Evolutionary conservation across 2,797 vertebrate genomes (phyloP), one percentile per base, ranked within the genome.

Genomic region (Eutrigla gurnardus): DNA sequence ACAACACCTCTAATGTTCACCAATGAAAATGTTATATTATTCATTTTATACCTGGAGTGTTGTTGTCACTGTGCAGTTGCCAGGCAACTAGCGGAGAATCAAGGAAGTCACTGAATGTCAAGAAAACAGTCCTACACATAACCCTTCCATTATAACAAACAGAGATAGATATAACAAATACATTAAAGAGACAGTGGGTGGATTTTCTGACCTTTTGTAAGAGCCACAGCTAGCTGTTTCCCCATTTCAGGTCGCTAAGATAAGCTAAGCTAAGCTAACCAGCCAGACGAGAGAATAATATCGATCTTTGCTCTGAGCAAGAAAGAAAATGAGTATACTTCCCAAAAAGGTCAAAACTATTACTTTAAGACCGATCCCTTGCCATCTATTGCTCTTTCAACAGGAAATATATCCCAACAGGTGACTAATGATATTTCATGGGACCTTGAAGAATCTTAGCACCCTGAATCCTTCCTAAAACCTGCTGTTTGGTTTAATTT

Each of bases 181-280:
- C 25, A 25, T 25, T 25, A 25, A 25, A 25, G 25, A 25, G 53
- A 3, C 32, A 7, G 0, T 25, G 36, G 63, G n/a, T 0, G 2
- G 42, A 50, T 53, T 70, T 39, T 52, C 9, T 77, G 63, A 42
- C 40, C 7, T 11, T 11, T 53, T 0, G 14, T 58, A 17, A 13
- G 18, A 18, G n/a, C 10, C n/a, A 45, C 7, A 25, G 45, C n/a
- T 17, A 25, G 25, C 33, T 47, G 25, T 37, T 42, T 73, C 25
- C 10, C 33, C 3, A 7, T 45, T 25, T 57, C 2, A 7, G 45
- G 36, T 67, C 36, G 18, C 49, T 68, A 40, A 49, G 43, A 58
- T 52, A 71, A 50, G 32, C 35, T 47, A 59, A 70, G 50, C 43
- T 71, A 68, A 77, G 60, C 43, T 78, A 79, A 52, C 45, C 6